Conservation (phyloP, 92 coral and sea anemone species). For the Paramuricea clavata region DNA sequence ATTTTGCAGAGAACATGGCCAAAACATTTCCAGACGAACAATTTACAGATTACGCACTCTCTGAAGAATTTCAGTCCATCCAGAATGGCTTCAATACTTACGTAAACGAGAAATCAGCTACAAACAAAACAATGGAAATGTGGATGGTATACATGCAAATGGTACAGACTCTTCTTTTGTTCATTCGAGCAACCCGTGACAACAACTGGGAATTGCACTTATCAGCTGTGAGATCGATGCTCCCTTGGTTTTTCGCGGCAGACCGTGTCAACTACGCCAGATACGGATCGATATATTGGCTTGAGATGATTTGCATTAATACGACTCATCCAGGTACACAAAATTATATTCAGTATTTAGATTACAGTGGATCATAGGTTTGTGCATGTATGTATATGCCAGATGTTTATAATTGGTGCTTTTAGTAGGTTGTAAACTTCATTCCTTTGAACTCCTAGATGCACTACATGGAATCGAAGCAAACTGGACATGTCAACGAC, state of each 20-base stretch:
- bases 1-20: neutral
- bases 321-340: neutral
- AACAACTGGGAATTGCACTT: neutral
- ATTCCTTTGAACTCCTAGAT: too few species aligned
- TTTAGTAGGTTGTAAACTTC: too few species aligned
- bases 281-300: neutral
- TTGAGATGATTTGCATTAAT: neutral
- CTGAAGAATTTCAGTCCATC: neutral
- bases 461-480: too few species aligned
- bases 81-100: neutral
- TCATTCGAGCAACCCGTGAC: neutral
- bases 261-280: neutral
- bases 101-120: neutral
- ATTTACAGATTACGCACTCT: neutral
- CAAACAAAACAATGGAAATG: neutral
- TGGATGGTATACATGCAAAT: neutral
- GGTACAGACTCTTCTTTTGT: neutral
- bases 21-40: neutral
- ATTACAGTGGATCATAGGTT: too few species aligned
- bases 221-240: neutral
- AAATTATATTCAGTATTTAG: too few species aligned
- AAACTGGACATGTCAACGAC: too few species aligned
- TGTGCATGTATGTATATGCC: too few species aligned
- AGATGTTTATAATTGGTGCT: too few species aligned
- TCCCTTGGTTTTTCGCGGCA: neutral